A percentile compares a stretch with the other conserved stretches of the same genome.
Evolutionary conservation across 2,888 invertebrate species (phyloP).

Genomic region (Erebia aethiops): DNA sequence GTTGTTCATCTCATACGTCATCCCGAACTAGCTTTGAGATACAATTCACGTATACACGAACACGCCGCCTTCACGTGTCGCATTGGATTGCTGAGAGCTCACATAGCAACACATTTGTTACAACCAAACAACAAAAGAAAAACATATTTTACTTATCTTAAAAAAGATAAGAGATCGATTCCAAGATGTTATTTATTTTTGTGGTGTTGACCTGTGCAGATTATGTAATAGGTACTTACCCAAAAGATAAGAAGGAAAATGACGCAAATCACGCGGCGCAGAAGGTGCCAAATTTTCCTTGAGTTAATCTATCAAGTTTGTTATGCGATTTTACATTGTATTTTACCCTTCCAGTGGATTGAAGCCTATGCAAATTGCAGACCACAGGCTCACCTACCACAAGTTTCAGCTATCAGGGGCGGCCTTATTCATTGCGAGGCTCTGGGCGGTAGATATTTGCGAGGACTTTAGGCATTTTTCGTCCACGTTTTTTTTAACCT

Average conservation of each 20-base stretch:
- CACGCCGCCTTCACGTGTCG: background rate
- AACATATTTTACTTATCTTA: slow-evolving; percentile 7
- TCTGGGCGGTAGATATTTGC: no score
- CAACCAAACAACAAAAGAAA: background rate
- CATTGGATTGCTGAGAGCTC: background rate
- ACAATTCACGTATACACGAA: no score
- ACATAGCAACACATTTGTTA: background rate
- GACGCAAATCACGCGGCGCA: slow-evolving; percentile 2
- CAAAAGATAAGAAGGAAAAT: background rate
- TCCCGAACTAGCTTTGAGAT: no score
- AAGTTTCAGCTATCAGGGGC: no score
- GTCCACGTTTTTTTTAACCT: no score
- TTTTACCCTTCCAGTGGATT: no score
- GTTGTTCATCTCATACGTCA: no score
- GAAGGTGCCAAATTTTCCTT: background rate
- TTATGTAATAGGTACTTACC: background rate
- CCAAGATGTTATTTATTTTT: slow-evolving; percentile 11
- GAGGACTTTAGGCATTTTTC: no score
- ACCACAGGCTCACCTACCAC: no score
- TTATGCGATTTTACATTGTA: no score
- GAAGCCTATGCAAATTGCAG: no score
- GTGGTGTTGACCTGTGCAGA: slow-evolving; percentile 28
- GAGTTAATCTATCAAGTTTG: background rate
- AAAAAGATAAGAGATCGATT: slow-evolving; percentile 20
- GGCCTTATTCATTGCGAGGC: no score